Percentiles rank a stretch among this genome's conserved stretches.
These are phyloP conservation scores for Catocala nupta DNA, from an alignment of 2,888 invertebrate genomes.

Conservation along the genomic window DNA sequence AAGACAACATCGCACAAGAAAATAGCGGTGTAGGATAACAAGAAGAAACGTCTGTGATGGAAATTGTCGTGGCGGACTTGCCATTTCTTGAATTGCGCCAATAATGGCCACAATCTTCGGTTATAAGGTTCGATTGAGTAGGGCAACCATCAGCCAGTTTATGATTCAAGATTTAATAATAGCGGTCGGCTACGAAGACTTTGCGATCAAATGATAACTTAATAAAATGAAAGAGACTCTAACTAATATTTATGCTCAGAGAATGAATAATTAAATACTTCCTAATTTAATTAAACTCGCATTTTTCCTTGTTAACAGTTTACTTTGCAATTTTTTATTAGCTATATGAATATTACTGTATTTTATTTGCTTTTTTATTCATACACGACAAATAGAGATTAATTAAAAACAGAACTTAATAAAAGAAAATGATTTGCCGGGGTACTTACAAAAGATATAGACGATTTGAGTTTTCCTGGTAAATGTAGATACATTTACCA, in stretches of 20 bases:
- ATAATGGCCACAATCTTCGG: constrained; percentile 40
- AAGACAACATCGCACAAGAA: neutral
- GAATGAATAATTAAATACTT: neutral
- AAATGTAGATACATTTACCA: constrained; percentile 42
- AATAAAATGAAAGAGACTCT: neutral
- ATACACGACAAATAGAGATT: constrained; percentile 4
- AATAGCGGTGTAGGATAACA: constrained; percentile 13
- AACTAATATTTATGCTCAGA: neutral
- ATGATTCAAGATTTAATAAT: constrained; percentile 23
- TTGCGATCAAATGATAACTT: constrained; percentile 11
- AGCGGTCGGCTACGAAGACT: neutral
- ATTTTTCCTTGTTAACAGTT: neutral
- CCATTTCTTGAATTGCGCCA: constrained; percentile 36
- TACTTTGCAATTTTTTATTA: neutral
- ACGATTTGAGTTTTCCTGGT: constrained; percentile 31
- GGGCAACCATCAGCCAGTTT: constrained; percentile 32
- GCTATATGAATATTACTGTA: too few relatives aligned
- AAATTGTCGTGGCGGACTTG: constrained; percentile 35
- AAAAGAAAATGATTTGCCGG: neutral
- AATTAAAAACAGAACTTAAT: constrained; percentile 14
- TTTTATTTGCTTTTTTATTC: neutral
- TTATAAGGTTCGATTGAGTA: constrained; percentile 28
- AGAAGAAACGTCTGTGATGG: constrained; percentile 27
- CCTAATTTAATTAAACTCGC: neutral
- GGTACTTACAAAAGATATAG: constrained; percentile 22